Evolutionary conservation across 2,113 vertebrate species (phyloP).

Genomic region (Rhipidura dahli): DNA sequence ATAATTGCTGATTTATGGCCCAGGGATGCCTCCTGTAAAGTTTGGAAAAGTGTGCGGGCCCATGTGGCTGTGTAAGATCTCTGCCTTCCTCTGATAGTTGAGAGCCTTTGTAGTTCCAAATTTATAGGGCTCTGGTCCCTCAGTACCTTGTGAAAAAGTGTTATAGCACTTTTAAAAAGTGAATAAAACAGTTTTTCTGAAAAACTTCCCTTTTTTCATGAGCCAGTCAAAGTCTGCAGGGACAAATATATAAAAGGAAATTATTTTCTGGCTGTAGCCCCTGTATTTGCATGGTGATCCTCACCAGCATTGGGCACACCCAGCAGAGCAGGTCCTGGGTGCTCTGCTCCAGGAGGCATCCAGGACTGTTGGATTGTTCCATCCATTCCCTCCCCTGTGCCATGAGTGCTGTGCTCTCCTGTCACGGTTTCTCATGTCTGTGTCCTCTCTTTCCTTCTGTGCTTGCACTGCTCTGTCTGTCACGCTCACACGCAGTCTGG

Average conservation of each 20-base stretch:
- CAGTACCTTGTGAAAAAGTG: neutral
- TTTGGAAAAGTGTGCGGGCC: neutral
- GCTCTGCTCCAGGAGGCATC: neutral
- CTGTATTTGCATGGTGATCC: neutral
- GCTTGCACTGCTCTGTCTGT: conserved; percentile 65
- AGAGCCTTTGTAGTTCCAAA: neutral
- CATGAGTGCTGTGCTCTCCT: neutral
- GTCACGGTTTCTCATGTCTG: conserved; percentile 22
- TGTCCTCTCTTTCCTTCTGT: conserved; percentile 50
- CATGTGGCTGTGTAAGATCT: fast-evolving
- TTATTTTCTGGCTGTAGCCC: neutral
- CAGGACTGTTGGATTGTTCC: neutral
- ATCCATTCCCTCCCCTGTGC: neutral
- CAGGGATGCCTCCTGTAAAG: neutral
- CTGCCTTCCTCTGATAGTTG: neutral
- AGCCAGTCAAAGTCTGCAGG: neutral
- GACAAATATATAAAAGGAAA: neutral
- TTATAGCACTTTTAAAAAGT: neutral
- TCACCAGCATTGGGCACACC: neutral
- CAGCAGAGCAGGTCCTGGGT: neutral
- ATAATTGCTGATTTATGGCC: neutral
- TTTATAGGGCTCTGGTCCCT: neutral
- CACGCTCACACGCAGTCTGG: conserved; percentile 65
- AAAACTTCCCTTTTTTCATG: neutral
- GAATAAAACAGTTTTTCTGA: neutral